Evolutionary conservation across 2,113 vertebrate genomes (phyloP).

Genomic region (Nestor notabilis): DNA sequence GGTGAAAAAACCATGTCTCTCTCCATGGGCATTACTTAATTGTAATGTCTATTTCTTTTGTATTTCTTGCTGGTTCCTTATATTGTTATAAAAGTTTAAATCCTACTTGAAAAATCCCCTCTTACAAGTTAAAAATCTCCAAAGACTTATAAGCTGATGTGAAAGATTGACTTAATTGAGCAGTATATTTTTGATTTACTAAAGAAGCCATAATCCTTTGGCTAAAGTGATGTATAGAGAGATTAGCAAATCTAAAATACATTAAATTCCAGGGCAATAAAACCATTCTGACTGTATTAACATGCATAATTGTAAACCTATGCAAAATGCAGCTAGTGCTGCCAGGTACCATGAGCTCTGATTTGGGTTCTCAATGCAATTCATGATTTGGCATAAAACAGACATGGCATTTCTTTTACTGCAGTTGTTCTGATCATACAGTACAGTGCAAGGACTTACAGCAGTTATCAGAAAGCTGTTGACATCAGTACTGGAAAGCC

Average conservation of each 20-base stretch:
- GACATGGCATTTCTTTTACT: not conserved
- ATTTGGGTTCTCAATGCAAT: not conserved
- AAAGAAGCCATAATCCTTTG: slow-evolving; percentile 55
- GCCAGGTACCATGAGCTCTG: not conserved
- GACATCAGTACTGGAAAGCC: not conserved
- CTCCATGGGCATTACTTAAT: not conserved
- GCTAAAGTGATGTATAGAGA: slow-evolving; percentile 48
- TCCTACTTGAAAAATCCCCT: slow-evolving; percentile 46
- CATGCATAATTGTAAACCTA: not conserved
- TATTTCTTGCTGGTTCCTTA: slow-evolving; percentile 5
- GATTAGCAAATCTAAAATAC: slow-evolving; percentile 57
- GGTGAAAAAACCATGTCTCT: fast-evolving
- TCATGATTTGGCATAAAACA: not conserved
- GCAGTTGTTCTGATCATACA: not conserved
- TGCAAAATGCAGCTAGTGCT: not conserved
- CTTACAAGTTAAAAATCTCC: slow-evolving; percentile 49
- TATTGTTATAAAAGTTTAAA: slow-evolving; percentile 23
- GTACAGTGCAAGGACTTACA: not conserved
- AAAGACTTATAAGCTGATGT: slow-evolving; percentile 60
- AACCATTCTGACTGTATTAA: not conserved
- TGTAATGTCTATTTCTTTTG: not conserved
- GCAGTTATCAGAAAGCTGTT: not conserved
- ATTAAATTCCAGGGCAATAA: slow-evolving; percentile 39
- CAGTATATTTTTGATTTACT: slow-evolving; percentile 65
- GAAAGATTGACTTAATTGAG: slow-evolving; percentile 73